These are phyloP conservation scores for Alloplasta piceator DNA, from an alignment of 2,888 invertebrate species.

Conservation along the genomic window DNA sequence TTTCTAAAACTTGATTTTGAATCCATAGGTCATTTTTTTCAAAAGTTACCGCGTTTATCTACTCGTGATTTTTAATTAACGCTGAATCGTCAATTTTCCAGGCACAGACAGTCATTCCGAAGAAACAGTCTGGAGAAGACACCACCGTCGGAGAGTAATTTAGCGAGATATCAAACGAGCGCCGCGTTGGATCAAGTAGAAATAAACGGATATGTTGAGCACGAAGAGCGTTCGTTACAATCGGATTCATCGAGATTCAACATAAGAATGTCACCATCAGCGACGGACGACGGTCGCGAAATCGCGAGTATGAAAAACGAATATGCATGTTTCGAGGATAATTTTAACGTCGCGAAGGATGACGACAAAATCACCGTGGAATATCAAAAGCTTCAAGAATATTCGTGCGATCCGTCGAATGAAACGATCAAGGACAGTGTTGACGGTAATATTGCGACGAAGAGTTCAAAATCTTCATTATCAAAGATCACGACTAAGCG, in stretches of 20 bases:
- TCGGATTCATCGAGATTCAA: constrained; percentile 53
- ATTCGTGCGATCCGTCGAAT: constrained; percentile 27
- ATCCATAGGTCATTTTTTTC: background rate
- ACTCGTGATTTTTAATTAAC: background rate
- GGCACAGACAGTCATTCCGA: constrained; percentile 77
- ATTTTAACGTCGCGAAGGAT: constrained; percentile 47
- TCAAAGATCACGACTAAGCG: background rate
- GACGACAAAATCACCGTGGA: constrained; percentile 57
- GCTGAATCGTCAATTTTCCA: constrained; percentile 57
- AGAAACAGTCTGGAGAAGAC: constrained; percentile 77
- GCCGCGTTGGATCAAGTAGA: constrained; percentile 79
- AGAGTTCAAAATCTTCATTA: background rate
- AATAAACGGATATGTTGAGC: constrained; percentile 62
- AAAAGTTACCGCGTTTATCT: background rate
- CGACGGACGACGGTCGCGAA: constrained; percentile 20
- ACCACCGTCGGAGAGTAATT: constrained; percentile 74
- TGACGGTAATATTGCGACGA: constrained; percentile 2
- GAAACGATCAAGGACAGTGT: constrained; percentile 7
- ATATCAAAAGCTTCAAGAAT: constrained; percentile 53
- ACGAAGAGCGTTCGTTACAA: constrained; percentile 37
- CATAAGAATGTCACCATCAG: constrained; percentile 46
- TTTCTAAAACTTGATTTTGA: background rate
- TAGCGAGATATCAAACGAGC: constrained; percentile 79
- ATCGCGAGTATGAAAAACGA: constrained; percentile 13
- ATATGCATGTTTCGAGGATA: constrained; percentile 57